Evolutionary conservation across 2,888 invertebrate genomes (phyloP), one percentile per base, ranked within the genome.

Genomic region (Hoplodrina ambigua): DNA sequence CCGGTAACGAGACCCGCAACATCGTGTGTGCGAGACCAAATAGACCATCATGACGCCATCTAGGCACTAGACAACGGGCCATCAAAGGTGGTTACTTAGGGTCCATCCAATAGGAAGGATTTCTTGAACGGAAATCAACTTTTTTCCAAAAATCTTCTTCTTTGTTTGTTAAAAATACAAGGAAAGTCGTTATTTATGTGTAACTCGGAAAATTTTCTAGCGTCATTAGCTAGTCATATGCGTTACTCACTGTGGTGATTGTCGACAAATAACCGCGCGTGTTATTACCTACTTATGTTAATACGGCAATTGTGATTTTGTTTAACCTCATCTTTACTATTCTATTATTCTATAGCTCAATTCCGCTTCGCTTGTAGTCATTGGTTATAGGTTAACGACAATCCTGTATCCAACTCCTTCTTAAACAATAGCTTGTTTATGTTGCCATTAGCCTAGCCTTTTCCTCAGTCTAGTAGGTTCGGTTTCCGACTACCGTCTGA

Each of bases 141-240:
- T 20, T 41, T 49, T 52, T 19, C 20, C 41, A 49, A 54, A 25
- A 15, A 46, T 20, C 25, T 44, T 44, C 54, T 61, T 77, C 58
- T 74, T 78, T 67, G 20, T 70, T 58, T 49, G 66, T 60, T 25
- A 63, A 68, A 56, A 52, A 67, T 57, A 84, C 46, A 70, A 78
- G 79, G 79, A 81, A 75, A 78, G 73, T 53, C 17, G 15, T 71
- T 70, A 54, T 58, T 58, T 68, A 67, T 57, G 79, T 17, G 71
- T 67, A 64, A 49, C 1, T 76, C 55, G 73, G 79, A 72, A 84
- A 83, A 72, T 25, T 65, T 63, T 61, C 49, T 72, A 63, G 11
- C 72, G 78, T 81, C 81, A 78, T 54, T 55, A 61, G 46, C 72
- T 19, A 65, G 53, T 71, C 62, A 71, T 67, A 60, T 46, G 53